Evolutionary conservation across 2,113 vertebrate genomes (phyloP).

Genomic region (Arvicanthis niloticus): DNA sequence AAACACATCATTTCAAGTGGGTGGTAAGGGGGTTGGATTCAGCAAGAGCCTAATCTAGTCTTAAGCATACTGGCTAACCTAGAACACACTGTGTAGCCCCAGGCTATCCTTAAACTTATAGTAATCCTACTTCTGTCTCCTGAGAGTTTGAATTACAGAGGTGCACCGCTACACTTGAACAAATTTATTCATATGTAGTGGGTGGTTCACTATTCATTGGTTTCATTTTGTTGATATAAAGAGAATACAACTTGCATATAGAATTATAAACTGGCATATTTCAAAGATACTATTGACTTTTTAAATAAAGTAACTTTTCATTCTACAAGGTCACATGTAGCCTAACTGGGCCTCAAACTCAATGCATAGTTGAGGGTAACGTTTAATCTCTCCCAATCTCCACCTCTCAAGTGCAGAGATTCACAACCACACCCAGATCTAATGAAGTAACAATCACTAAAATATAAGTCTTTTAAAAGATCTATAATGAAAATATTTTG

Average conservation of each 20-base stretch:
- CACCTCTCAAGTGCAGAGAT: neutral
- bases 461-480: conserved; percentile 36
- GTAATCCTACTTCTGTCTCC: neutral
- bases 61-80: neutral
- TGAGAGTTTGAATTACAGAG: neutral
- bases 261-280: neutral
- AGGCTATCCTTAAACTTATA: neutral
- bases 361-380: neutral
- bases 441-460: neutral
- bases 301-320: conserved; percentile 24
- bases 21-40: neutral
- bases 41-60: neutral
- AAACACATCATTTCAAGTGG: neutral
- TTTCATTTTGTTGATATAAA: neutral
- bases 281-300: neutral
- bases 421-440: neutral
- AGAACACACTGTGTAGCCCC: neutral
- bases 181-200: neutral
- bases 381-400: neutral
- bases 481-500: neutral
- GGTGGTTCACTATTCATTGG: neutral
- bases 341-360: neutral
- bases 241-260: neutral
- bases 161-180: neutral
- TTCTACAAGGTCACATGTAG: neutral